A percentile compares a stretch with the other conserved stretches of the same genome.
Conservation (phyloP, 2,888 invertebrate genomes). For the Copidosoma aretas region DNA sequence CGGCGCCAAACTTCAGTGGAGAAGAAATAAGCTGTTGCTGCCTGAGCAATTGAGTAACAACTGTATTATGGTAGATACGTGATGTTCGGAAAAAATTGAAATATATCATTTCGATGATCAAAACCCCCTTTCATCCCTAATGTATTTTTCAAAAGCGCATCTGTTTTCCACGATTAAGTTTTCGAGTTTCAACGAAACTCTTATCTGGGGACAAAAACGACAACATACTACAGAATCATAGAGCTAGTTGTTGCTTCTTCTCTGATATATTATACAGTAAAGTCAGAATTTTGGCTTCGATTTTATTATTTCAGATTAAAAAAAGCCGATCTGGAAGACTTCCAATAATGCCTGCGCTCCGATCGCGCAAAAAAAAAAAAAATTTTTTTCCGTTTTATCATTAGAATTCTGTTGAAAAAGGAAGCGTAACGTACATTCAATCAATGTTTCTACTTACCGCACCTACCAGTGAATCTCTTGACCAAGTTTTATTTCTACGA, state of each 20-base stretch:
- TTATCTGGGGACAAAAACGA: neutral
- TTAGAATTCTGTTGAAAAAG: too few species aligned
- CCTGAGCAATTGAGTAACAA: too few species aligned
- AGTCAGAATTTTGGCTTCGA: constrained; percentile 13
- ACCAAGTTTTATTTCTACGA: too few species aligned
- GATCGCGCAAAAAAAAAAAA: constrained; percentile 2
- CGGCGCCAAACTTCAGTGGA: constrained; percentile 11
- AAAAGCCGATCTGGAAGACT: constrained; percentile 28
- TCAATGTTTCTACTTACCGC: too few species aligned
- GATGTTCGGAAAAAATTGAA: constrained; percentile 10
- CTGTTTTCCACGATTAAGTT: neutral
- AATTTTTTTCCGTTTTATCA: neutral
- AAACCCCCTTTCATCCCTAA: neutral
- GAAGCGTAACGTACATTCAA: too few species aligned
- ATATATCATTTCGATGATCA: constrained; percentile 12
- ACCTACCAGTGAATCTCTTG: too few species aligned
- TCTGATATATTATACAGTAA: neutral
- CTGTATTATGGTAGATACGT: too few species aligned
- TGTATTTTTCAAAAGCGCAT: neutral
- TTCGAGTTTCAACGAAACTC: neutral
- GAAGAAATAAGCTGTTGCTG: too few species aligned
- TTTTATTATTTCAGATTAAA: constrained; percentile 16
- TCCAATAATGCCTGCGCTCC: constrained; percentile 11
- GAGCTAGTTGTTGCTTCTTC: neutral
- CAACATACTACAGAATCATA: neutral